Evolutionary conservation across 1,140 invertebrate genomes (phyloP).

Genomic region (Brachionus rotundiformis): DNA sequence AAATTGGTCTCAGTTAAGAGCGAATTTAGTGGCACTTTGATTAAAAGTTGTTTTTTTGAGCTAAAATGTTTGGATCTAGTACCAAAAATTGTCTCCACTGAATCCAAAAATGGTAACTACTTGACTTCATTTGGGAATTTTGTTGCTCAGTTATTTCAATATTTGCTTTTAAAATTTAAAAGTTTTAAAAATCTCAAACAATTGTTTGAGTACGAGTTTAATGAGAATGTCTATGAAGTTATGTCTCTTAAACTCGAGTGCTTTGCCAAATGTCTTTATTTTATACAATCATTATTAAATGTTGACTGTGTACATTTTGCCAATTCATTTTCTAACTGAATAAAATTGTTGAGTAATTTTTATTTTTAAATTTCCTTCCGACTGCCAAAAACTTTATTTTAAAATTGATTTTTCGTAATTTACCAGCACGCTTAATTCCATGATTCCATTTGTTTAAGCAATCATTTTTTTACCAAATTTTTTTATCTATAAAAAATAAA

Average conservation of each 20-base stretch:
- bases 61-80: background rate
- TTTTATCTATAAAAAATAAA: no score
- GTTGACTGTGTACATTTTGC: background rate
- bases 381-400: background rate
- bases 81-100: background rate
- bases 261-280: background rate
- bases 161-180: conserved; percentile 3
- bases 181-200: background rate
- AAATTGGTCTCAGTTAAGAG: background rate
- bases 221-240: conserved; percentile 5
- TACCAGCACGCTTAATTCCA: no score
- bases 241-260: conserved; percentile 17
- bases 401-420: no score
- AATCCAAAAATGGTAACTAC: background rate
- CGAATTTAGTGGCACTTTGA: background rate
- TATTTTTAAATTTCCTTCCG: background rate
- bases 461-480: no score
- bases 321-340: background rate
- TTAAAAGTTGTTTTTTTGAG: conserved; percentile 7
- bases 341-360: background rate
- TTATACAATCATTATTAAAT: background rate
- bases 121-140: background rate
- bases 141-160: background rate
- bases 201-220: background rate
- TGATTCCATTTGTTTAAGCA: no score